Evolutionary conservation across 2,113 vertebrate species (phyloP).

Genomic region (Chlamydotis undulata): DNA sequence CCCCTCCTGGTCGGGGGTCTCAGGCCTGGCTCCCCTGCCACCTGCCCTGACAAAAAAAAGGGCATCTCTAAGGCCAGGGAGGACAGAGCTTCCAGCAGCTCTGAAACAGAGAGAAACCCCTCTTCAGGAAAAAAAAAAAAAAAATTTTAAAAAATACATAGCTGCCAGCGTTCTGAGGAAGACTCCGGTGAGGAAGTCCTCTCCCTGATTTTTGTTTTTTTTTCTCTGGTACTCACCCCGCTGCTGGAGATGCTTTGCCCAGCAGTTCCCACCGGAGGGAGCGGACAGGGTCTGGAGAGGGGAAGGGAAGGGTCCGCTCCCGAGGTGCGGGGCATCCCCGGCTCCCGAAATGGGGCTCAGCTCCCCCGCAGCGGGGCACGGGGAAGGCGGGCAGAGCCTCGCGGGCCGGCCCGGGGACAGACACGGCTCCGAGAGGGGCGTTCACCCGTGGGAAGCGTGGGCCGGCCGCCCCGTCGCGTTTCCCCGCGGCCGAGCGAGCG

Average conservation of each 20-base stretch:
- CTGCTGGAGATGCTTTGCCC: not conserved
- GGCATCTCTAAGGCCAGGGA: accelerated
- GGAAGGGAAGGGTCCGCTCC: not conserved
- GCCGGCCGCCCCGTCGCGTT: not conserved
- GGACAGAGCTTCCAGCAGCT: not conserved
- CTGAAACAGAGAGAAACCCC: not conserved
- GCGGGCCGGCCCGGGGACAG: not conserved
- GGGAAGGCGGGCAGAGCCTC: not conserved
- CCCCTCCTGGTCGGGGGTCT: not conserved
- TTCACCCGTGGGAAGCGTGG: no score
- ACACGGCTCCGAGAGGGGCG: not conserved
- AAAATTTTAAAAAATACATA: not conserved
- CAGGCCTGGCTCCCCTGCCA: not conserved
- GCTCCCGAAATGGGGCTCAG: not conserved
- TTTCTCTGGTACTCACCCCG: accelerated
- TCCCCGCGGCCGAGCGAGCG: not conserved
- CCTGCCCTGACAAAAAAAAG: no score
- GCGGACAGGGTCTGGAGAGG: not conserved
- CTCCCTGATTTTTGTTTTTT: not conserved
- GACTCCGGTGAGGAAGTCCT: not conserved
- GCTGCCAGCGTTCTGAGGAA: not conserved
- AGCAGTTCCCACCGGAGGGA: not conserved
- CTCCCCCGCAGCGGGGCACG: not conserved
- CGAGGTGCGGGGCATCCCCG: accelerated
- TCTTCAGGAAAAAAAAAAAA: not conserved